Conservation (phyloP, 2,113 vertebrate species). For the Phaethon lepturus region DNA sequence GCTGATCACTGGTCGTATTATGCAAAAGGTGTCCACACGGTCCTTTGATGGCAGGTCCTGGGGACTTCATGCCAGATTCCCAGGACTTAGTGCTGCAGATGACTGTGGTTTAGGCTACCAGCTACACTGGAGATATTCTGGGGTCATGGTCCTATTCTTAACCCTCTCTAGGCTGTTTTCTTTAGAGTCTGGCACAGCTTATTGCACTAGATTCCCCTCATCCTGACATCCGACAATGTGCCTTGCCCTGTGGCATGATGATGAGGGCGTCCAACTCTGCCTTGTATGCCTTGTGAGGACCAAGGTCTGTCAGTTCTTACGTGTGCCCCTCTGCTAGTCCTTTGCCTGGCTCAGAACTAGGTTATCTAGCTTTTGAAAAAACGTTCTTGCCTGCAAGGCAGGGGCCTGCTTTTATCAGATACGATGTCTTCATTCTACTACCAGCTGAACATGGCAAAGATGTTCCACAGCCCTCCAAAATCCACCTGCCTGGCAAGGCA, state of each 20-base stretch:
- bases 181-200: not conserved
- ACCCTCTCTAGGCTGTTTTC: not conserved
- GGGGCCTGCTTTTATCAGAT: not conserved
- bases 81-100: not conserved
- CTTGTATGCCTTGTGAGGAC: not conserved
- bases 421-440: not conserved
- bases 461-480: not conserved
- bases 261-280: not conserved
- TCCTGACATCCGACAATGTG: rapidly evolving
- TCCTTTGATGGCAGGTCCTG: not conserved
- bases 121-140: not conserved
- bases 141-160: not conserved
- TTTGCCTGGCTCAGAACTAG: not conserved
- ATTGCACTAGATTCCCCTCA: not conserved
- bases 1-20: rapidly evolving
- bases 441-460: not conserved
- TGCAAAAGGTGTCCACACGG: not conserved
- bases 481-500: not conserved
- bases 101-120: not conserved
- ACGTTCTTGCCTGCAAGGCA: not conserved
- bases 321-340: not conserved
- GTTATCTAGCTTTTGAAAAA: not conserved
- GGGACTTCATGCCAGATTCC: not conserved
- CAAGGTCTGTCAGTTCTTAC: not conserved
- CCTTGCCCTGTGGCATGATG: not conserved